Percentiles rank a stretch among this genome's conserved stretches.
phyloP scores from a whole-genome alignment of 1,140 invertebrate genomes.

The Cyclina sinensis region DNA sequence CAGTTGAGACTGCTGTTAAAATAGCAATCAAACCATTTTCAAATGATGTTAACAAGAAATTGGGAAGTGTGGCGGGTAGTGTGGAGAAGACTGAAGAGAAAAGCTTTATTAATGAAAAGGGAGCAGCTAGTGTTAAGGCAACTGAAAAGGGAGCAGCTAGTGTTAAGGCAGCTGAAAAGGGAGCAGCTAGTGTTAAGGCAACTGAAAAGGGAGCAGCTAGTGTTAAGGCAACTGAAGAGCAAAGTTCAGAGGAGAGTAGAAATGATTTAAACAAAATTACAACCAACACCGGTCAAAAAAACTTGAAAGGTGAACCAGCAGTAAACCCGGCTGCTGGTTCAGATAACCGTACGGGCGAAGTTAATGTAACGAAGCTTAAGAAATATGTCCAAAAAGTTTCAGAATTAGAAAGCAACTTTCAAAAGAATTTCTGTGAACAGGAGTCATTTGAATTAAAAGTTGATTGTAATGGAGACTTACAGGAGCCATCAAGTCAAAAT shows the following conservation, averaged over 20 bases:
- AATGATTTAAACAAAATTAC: background rate
- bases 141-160: background rate
- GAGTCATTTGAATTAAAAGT: background rate
- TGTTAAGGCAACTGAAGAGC: background rate
- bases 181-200: background rate
- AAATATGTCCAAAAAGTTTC: no score
- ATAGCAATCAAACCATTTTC: background rate
- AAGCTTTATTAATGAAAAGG: background rate
- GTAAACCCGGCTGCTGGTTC: constrained; percentile 37
- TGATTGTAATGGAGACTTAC: background rate
- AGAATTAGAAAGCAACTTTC: background rate
- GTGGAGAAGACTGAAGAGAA: background rate
- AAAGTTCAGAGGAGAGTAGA: background rate
- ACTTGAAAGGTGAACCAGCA: constrained; percentile 46
- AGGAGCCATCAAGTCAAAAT: no score
- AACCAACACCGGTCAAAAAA: constrained; percentile 33
- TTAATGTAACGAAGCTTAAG: no score
- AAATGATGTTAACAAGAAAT: background rate
- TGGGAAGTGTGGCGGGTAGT: background rate
- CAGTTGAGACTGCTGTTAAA: background rate
- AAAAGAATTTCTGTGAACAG: background rate
- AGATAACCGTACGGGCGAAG: background rate
- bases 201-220: constrained; percentile 28
- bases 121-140: background rate
- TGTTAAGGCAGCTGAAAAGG: background rate